Conservation (phyloP, 2,113 vertebrate species). For the Numida meleagris region DNA sequence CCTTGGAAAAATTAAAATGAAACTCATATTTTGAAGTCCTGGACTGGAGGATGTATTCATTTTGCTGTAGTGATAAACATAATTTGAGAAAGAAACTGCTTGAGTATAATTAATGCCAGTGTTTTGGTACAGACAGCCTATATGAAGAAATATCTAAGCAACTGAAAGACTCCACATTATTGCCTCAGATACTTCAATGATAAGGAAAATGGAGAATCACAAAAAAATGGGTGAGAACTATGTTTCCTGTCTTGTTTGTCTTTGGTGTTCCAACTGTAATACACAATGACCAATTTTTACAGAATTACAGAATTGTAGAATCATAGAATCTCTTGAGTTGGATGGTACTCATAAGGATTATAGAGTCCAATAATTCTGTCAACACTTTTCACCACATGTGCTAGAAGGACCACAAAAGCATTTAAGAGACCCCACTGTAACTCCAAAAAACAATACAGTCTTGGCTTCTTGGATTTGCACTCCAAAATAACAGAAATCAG, state of each 20-base stretch:
- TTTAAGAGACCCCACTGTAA: not conserved
- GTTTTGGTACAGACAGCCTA: not conserved
- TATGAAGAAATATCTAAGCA: not conserved
- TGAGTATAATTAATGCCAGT: not conserved
- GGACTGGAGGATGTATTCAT: not conserved
- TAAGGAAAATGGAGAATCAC: not conserved
- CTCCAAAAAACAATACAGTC: accelerated
- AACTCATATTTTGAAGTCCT: not conserved
- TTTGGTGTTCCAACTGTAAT: not conserved
- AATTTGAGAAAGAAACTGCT: not conserved
- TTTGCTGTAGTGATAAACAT: not conserved
- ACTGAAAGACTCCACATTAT: not conserved
- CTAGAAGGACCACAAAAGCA: not conserved
- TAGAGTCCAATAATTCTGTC: not conserved
- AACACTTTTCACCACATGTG: not conserved
- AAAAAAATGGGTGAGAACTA: not conserved
- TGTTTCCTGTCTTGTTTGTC: not conserved
- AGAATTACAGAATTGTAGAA: not conserved
- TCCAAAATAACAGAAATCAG: not conserved
- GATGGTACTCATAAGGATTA: not conserved
- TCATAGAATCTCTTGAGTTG: too few relatives aligned
- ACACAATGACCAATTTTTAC: not conserved
- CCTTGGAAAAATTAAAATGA: not conserved
- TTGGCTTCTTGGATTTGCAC: not conserved
- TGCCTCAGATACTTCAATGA: not conserved